Evolutionary conservation across 2,888 invertebrate species (phyloP), one percentile per base, ranked within the genome.

Genomic region (Macrophya alboannulata): DNA sequence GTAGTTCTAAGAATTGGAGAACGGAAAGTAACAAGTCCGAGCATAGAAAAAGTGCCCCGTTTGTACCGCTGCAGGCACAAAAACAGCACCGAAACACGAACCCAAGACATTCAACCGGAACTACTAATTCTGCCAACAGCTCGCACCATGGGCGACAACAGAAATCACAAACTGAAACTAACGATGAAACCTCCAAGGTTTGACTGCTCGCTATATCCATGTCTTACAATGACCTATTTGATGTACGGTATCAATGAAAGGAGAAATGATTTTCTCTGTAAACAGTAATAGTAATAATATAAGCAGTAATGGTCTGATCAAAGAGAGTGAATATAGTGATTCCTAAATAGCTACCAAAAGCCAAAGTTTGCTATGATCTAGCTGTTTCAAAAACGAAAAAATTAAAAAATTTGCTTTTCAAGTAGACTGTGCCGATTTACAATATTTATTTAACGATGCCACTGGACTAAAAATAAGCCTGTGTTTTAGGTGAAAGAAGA

Each of bases 1-100:
- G 82, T 93, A 92, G 76, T 90, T 92, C 84, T 17, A 90, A 92
- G 72, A 94, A 94, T 86, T 94, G 94, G 94, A 93, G 94, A 71
- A 92, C 91, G 10, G 94, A 94, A 86, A 88, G 88, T 65, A 90
- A 87, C 1, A 86, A 89, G 71, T 37, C 85, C 0, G 89, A 90
- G 15, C 43, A 87, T 6, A 91, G 89, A 25, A 90, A 90, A 37
- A 88, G 85, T 84, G 92, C 94, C 43, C 93, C 95, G 0, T 95
- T 95, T 87, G 95, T 95, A 48, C 95, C 95, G 0, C 91, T 95
- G 25, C 95, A 95, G 90, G 95, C 95, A 4, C 93, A 95, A 68
- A 95, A 94, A 85, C 94, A 94, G 85, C 94, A 93, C 86, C 93
- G 91, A 59, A 90, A 84, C 86, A 76, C 31, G 71, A 84, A 10